Conservation (phyloP, 2,113 vertebrate species). For the Chionis minor region DNA sequence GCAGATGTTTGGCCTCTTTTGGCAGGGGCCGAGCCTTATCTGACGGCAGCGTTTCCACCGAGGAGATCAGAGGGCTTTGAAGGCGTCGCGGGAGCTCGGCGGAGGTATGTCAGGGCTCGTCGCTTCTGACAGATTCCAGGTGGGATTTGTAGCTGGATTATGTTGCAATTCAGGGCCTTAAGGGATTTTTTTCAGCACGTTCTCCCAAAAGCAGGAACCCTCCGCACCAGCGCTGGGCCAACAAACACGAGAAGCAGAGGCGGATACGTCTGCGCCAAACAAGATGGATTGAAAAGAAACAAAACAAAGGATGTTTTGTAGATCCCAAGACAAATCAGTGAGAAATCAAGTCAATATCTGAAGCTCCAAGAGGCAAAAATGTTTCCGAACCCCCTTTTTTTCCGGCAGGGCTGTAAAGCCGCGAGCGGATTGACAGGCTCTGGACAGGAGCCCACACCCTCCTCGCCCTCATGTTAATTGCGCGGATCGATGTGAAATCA, state of each 20-base stretch:
- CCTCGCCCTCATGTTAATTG: rapidly evolving
- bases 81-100: not conserved
- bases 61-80: not conserved
- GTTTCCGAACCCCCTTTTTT: not conserved
- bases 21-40: not conserved
- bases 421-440: rapidly evolving
- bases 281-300: not conserved
- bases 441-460: not conserved
- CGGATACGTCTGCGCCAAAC: rapidly evolving
- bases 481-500: not conserved
- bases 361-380: not conserved
- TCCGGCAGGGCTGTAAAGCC: not conserved
- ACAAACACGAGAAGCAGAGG: rapidly evolving
- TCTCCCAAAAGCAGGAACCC: not conserved
- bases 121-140: slow-evolving; percentile 5
- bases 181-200: not conserved
- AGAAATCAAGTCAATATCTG: not conserved
- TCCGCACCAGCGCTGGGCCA: not conserved
- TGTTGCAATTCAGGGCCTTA: not conserved
- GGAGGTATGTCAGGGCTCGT: not conserved
- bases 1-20: not conserved
- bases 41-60: not conserved
- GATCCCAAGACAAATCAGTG: not conserved
- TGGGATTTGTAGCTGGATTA: slow-evolving; percentile 26
- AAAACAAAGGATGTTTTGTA: not conserved